These are phyloP conservation scores for Dinothrombium tinctorium DNA, from an alignment of 1,140 invertebrate species.

Conservation along the genomic window DNA sequence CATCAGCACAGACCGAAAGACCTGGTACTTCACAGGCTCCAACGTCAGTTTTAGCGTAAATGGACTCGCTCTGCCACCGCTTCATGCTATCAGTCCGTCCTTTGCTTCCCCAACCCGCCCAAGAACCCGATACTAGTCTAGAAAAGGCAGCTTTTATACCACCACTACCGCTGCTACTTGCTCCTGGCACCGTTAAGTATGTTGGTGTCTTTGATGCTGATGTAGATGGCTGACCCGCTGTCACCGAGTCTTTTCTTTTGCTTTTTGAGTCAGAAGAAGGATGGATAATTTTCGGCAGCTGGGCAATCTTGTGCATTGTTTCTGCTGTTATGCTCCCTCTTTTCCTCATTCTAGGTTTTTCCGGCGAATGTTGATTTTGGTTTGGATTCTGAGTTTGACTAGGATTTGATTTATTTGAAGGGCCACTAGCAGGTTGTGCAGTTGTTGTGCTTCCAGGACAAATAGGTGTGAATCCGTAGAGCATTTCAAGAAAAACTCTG, in stretches of 20 bases:
- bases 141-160: constrained; percentile 10
- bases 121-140: constrained; percentile 9
- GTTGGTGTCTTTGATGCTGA: constrained; percentile 7
- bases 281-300: constrained; percentile 11
- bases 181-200: constrained; percentile 10
- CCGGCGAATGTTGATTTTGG: constrained; percentile 1
- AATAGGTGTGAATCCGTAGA: constrained; percentile 54
- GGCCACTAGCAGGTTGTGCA: not conserved
- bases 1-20: constrained; percentile 70
- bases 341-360: not conserved
- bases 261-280: constrained; percentile 2
- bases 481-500: constrained; percentile 70
- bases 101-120: constrained; percentile 35
- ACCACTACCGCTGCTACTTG: not conserved
- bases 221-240: constrained; percentile 1
- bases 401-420: not conserved
- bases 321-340: constrained; percentile 10
- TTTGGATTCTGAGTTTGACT: not conserved
- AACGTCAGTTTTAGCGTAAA: constrained; percentile 10
- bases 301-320: constrained; percentile 10
- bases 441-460: not conserved
- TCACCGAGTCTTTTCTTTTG: constrained; percentile 9
- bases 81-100: constrained; percentile 16
- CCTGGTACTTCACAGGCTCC: constrained; percentile 34
- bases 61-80: constrained; percentile 12